Evolutionary conservation across 2,113 vertebrate species (phyloP), one percentile per base, ranked within the genome.

Genomic region (Leiothrix lutea): DNA sequence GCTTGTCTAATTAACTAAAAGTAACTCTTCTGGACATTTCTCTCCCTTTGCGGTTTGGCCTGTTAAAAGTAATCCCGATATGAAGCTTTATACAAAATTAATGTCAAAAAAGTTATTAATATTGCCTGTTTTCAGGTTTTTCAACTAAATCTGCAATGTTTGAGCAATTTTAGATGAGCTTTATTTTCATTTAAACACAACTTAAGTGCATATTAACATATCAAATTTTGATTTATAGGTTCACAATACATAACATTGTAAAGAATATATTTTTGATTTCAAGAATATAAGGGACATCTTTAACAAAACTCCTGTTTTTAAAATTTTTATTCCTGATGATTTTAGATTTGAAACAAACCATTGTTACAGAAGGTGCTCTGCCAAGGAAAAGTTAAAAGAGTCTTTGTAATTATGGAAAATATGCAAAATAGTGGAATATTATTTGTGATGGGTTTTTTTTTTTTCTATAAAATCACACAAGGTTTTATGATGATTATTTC

Each of bases 301-400:
- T 16, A 23, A 70, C 80, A 79, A 75, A 42, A 4, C 0, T 0
- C 0, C 4, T 23, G 1, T 1, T 20, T 83, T 40, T 25, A 50
- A 86, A 70, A 45, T n/a, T 38, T 71, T 7, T 3, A 54, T 66
- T 80, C 4, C 47, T 74, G 10, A 33, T 58, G n/a, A 26, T 24
- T 73, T 66, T 62, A 73, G 12, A 42, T 53, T 29, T 54, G 19
- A 84, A 78, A 38, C 2, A 31, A 38, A 11, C 1, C 6, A 12
- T 8, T 56, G 4, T 15, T 77, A 54, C 33, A 36, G 42, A 57
- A 78, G 67, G 3, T 35, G 2, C 4, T 78, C 23, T 84, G 24
- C 8, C 18, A 71, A 67, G 67, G 10, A 62, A 11, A 69, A 83
- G 9, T 18, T 74, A 9, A 62, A 69, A 35, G 2, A 1, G 26